Evolutionary conservation across 2,113 vertebrate species (phyloP).

Genomic region (Rhinolophus sinicus): DNA sequence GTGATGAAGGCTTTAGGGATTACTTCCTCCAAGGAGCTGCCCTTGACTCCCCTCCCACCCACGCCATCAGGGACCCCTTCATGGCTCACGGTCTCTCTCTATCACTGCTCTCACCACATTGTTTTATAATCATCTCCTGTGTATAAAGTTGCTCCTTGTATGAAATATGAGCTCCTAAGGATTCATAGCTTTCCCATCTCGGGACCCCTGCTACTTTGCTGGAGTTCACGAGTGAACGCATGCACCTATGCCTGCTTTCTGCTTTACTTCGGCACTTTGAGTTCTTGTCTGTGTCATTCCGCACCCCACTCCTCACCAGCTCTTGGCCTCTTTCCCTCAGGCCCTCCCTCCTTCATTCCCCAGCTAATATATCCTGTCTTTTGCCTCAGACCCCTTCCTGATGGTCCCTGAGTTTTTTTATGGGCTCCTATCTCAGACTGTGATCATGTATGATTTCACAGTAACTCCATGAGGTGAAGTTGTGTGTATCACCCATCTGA

Average conservation of each 20-base stretch:
- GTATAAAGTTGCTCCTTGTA: not conserved
- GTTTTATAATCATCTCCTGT: not conserved
- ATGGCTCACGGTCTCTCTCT: no score
- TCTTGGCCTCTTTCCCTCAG: not conserved
- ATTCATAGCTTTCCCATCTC: fast-evolving
- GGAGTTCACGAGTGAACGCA: not conserved
- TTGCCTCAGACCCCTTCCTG: no score
- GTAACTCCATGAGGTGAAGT: not conserved
- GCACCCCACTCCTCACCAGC: fast-evolving
- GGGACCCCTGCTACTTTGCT: not conserved
- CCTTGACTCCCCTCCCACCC: no score
- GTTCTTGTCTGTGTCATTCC: not conserved
- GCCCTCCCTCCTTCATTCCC: not conserved
- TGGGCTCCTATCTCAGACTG: not conserved
- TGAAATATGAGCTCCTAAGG: not conserved
- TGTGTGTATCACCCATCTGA: not conserved
- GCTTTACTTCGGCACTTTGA: not conserved
- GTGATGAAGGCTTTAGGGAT: not conserved
- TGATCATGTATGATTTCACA: not conserved
- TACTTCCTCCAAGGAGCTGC: not conserved
- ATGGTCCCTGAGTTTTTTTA: no score
- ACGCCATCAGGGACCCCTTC: not conserved
- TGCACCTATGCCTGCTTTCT: fast-evolving
- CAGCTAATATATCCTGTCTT: not conserved
- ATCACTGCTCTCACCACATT: not conserved